phyloP scores from a whole-genome alignment of 2,888 invertebrate species.

The Ophonus ardosiacus region DNA sequence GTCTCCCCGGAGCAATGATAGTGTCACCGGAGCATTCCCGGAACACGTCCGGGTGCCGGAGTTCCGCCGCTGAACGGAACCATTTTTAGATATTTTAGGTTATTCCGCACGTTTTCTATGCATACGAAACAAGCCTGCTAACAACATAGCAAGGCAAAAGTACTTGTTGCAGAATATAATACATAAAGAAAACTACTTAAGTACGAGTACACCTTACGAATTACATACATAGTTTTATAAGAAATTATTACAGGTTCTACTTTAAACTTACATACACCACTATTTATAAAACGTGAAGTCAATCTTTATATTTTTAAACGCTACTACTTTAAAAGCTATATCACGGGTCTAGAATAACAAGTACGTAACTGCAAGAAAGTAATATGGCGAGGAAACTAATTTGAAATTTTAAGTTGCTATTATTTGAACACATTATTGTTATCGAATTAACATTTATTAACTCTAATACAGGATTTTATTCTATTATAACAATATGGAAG shows the following conservation, averaged over 20 bases:
- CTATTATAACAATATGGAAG: too few relatives aligned
- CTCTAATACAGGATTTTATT: too few relatives aligned
- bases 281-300: too few relatives aligned
- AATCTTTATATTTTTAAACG: too few relatives aligned
- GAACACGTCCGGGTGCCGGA: slow-evolving; percentile 13
- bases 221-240: background rate
- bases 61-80: slow-evolving; percentile 4
- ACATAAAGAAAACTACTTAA: background rate
- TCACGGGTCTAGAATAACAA: too few relatives aligned
- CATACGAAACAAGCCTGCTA: slow-evolving; percentile 51
- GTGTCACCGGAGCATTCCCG: slow-evolving; percentile 18
- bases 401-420: too few relatives aligned
- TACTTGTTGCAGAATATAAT: background rate
- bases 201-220: background rate
- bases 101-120: slow-evolving; percentile 61
- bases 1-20: slow-evolving; percentile 12
- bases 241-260: background rate
- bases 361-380: too few relatives aligned
- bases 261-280: too few relatives aligned
- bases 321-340: too few relatives aligned
- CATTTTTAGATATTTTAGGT: slow-evolving; percentile 58
- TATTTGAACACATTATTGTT: too few relatives aligned
- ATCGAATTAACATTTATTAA: too few relatives aligned
- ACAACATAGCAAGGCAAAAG: background rate
- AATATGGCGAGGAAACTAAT: too few relatives aligned